Conservation (phyloP, 2,113 vertebrate species). For the Phyllostomus hastatus region DNA sequence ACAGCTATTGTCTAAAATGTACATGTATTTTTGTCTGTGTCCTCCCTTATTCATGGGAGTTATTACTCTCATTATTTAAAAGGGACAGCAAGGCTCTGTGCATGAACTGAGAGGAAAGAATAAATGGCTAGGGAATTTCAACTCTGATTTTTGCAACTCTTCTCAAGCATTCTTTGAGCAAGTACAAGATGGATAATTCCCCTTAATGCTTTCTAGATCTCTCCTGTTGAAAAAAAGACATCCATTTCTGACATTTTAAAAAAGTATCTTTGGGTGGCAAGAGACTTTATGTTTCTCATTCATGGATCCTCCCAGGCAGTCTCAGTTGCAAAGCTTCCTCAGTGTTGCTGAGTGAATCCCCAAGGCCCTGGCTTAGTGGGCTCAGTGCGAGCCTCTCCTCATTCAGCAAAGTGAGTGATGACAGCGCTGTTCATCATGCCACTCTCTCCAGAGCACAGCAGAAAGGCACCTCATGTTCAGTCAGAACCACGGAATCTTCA, state of each 20-base stretch:
- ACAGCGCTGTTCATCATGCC: slow-evolving; percentile 65
- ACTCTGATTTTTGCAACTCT: slow-evolving; percentile 21
- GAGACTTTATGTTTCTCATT: background rate
- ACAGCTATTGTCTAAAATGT: background rate
- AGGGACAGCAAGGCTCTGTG: background rate
- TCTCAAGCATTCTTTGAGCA: slow-evolving; percentile 25
- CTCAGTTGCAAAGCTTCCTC: background rate
- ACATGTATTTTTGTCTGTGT: background rate
- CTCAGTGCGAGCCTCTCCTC: background rate
- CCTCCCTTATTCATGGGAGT: background rate
- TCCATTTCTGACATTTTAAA: slow-evolving; percentile 46
- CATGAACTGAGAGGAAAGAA: background rate
- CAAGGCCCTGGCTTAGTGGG: background rate
- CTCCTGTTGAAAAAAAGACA: slow-evolving; percentile 39
- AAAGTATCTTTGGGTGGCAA: background rate
- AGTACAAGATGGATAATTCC: background rate
- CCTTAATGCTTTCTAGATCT: background rate
- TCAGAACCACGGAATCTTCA: slow-evolving; percentile 65
- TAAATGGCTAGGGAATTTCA: slow-evolving; percentile 8
- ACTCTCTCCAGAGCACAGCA: slow-evolving; percentile 66
- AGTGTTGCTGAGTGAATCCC: background rate
- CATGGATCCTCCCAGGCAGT: background rate
- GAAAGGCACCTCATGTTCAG: slow-evolving; percentile 62
- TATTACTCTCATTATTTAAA: slow-evolving; percentile 16
- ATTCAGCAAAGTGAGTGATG: slow-evolving; percentile 5